A percentile compares a stretch with the other conserved stretches of the same genome.
These are phyloP conservation scores for Microcebus murinus DNA, from an alignment of 2,113 vertebrate species.

Conservation along the genomic window DNA sequence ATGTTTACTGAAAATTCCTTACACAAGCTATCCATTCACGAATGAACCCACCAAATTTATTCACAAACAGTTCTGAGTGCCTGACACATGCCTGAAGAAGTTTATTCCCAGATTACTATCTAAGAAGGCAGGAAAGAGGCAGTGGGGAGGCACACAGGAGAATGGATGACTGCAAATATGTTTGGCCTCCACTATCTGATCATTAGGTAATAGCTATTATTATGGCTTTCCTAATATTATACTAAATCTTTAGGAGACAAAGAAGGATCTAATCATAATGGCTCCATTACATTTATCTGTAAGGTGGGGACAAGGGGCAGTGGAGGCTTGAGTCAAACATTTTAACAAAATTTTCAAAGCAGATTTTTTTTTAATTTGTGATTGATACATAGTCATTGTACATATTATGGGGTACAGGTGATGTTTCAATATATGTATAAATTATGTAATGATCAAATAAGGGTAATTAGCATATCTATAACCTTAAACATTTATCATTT, in stretches of 20 bases:
- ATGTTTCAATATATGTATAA: background rate
- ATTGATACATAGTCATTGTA: background rate
- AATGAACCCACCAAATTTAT: background rate
- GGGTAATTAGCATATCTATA: background rate
- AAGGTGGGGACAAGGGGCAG: rapidly evolving
- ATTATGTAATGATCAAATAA: background rate
- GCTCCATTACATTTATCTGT: background rate
- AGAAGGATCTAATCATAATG: background rate
- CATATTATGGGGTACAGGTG: background rate
- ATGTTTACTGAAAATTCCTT: background rate
- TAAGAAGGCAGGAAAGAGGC: rapidly evolving
- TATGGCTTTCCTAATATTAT: background rate
- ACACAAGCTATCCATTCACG: background rate
- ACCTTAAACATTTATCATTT: background rate
- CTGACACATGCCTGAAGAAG: background rate
- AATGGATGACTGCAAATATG: background rate
- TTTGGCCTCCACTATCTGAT: background rate
- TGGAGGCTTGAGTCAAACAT: background rate
- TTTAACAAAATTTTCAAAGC: conserved; percentile 31
- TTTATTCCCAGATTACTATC: background rate
- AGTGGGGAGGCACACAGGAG: background rate
- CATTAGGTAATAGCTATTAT: background rate
- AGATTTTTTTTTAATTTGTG: background rate
- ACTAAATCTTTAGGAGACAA: background rate
- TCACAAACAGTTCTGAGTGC: background rate